Conservation (phyloP, 2,888 invertebrate genomes). For the Tetropium fuscum region DNA sequence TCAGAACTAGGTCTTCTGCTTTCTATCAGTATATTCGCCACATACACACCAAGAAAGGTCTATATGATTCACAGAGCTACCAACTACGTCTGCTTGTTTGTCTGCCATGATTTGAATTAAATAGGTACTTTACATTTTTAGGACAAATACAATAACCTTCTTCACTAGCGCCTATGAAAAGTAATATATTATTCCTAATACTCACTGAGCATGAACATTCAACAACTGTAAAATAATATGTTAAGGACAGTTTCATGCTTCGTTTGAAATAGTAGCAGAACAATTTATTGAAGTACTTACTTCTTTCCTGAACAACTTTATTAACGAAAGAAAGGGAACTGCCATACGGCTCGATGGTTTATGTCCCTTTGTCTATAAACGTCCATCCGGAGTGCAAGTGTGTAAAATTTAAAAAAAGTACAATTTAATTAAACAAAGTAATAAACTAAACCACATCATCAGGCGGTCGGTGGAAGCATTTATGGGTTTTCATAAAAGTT, state of each 20-base stretch:
- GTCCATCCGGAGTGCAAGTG: slow-evolving; percentile 7
- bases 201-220: no score
- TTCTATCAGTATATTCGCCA: no score
- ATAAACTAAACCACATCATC: slow-evolving; percentile 23
- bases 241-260: background rate
- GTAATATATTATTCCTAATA: no score
- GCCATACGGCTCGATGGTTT: slow-evolving; percentile 23
- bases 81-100: no score
- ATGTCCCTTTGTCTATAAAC: slow-evolving; percentile 24
- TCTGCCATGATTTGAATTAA: no score
- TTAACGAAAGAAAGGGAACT: slow-evolving; percentile 18
- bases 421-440: slow-evolving; percentile 26
- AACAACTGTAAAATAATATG: no score
- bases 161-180: no score
- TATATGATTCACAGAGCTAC: no score
- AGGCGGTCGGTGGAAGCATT: slow-evolving; percentile 13
- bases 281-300: slow-evolving; percentile 18
- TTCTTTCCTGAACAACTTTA: slow-evolving; percentile 11
- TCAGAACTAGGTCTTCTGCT: no score
- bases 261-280: background rate
- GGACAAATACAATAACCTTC: no score
- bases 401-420: slow-evolving; percentile 21
- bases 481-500: slow-evolving; percentile 24
- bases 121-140: no score
- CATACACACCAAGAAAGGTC: no score